These are phyloP conservation scores for Lagopus leucura DNA, from an alignment of 2,113 vertebrate genomes.

Conservation along the genomic window DNA sequence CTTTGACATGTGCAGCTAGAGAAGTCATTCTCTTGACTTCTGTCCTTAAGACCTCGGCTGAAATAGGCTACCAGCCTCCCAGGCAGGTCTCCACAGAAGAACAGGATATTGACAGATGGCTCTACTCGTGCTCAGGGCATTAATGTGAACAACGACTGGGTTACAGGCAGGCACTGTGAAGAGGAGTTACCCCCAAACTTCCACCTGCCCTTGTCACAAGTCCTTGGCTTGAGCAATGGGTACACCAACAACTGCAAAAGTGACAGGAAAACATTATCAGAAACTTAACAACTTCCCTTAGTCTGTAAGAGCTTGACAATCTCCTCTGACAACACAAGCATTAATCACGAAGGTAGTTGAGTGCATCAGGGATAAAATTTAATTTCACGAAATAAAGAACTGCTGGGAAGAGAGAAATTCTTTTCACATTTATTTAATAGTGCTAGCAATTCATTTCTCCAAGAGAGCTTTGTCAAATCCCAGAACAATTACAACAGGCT, in stretches of 20 bases:
- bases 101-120: background rate
- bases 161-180: background rate
- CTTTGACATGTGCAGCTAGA: background rate
- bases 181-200: background rate
- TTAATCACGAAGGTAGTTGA: constrained; percentile 22
- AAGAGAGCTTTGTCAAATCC: background rate
- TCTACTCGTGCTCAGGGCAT: background rate
- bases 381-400: constrained; percentile 6
- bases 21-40: background rate
- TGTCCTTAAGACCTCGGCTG: background rate
- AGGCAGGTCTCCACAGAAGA: background rate
- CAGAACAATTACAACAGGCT: constrained; percentile 7
- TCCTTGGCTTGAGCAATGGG: background rate
- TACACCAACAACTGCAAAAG: background rate
- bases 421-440: background rate
- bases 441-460: background rate
- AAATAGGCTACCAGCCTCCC: background rate
- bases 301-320: background rate
- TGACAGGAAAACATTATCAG: background rate
- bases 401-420: background rate
- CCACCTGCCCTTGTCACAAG: background rate
- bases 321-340: constrained; percentile 5
- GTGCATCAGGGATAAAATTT: background rate
- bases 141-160: too few relatives aligned
- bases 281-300: background rate